Percentiles rank a stretch among this genome's conserved stretches.
phyloP scores from a whole-genome alignment of 2,113 vertebrate genomes.

The Plestiodon gilberti region DNA sequence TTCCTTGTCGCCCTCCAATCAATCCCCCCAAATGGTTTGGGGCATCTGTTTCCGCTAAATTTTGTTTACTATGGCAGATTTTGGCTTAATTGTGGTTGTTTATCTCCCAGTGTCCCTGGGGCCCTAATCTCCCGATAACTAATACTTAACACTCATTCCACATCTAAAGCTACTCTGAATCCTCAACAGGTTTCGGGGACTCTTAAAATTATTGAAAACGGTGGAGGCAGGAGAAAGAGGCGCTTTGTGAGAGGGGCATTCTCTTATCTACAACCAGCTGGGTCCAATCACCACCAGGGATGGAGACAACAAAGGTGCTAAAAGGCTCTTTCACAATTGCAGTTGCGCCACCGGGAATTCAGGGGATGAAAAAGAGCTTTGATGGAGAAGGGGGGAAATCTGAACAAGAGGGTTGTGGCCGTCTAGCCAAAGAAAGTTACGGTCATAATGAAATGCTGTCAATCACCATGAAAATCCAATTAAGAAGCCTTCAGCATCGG shows the following conservation, averaged over 20 bases:
- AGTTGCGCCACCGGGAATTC: conserved; percentile 81
- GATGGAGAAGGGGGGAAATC: conserved; percentile 60
- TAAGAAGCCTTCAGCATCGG: conserved; percentile 74
- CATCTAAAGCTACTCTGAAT: conserved; percentile 84
- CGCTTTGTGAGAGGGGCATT: conserved; percentile 87
- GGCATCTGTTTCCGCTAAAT: conserved; percentile 82
- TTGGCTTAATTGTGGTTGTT: conserved; percentile 88
- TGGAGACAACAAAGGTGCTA: conserved; percentile 90
- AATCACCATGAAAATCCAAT: conserved; percentile 86
- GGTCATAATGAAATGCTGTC: conserved; percentile 81
- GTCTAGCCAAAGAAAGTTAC: conserved; percentile 85
- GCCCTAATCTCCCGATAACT: conserved; percentile 85
- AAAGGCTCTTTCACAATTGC: conserved; percentile 91
- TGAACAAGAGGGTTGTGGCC: conserved; percentile 72
- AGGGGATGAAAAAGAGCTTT: conserved; percentile 69
- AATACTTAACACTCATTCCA: conserved; percentile 92
- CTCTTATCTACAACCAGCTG: conserved; percentile 87
- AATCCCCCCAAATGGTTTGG: conserved; percentile 82
- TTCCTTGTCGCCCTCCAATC: conserved; percentile 86
- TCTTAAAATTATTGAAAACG: conserved; percentile 76
- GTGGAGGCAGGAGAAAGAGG: conserved; percentile 66
- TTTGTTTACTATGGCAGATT: conserved; percentile 84
- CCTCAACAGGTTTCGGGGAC: conserved; percentile 84
- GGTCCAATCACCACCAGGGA: conserved; percentile 86
- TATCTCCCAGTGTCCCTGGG: conserved; percentile 81